phyloP scores from a whole-genome alignment of 2,888 invertebrate species.

The Ceriagrion tenellum region DNA sequence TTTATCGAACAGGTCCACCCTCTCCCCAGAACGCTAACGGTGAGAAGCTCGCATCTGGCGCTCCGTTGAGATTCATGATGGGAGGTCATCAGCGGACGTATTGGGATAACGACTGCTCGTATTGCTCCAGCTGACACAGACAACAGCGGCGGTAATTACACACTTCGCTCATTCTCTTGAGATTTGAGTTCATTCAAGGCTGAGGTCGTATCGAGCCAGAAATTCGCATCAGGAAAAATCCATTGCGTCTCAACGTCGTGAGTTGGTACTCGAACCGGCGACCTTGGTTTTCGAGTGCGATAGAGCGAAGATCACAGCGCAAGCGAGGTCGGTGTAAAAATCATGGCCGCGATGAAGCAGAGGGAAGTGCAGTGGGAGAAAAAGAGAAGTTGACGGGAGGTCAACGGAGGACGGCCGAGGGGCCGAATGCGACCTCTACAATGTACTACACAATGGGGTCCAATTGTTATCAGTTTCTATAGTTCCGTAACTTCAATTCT shows the following conservation, averaged over 20 bases:
- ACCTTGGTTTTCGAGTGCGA: neutral
- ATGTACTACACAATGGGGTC: neutral
- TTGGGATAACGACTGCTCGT: neutral
- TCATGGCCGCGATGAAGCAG: neutral
- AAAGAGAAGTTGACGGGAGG: neutral
- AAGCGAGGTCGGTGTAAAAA: neutral
- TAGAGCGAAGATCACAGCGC: neutral
- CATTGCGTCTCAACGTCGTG: neutral
- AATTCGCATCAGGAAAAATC: neutral
- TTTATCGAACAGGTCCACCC: too few species aligned
- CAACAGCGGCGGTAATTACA: neutral
- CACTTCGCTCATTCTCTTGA: neutral
- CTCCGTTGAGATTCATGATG: neutral
- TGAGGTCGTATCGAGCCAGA: neutral
- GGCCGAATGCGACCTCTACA: neutral
- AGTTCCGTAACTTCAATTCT: too few species aligned
- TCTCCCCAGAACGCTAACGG: neutral
- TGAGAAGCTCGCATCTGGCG: neutral
- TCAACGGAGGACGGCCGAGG: neutral
- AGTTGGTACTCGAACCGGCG: neutral
- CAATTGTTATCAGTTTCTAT: too few species aligned
- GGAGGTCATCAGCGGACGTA: neutral
- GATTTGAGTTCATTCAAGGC: neutral
- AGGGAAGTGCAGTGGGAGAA: neutral
- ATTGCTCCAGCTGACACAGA: neutral